Conservation (phyloP, 2,113 vertebrate genomes). For the Atlantisia rogersi region DNA sequence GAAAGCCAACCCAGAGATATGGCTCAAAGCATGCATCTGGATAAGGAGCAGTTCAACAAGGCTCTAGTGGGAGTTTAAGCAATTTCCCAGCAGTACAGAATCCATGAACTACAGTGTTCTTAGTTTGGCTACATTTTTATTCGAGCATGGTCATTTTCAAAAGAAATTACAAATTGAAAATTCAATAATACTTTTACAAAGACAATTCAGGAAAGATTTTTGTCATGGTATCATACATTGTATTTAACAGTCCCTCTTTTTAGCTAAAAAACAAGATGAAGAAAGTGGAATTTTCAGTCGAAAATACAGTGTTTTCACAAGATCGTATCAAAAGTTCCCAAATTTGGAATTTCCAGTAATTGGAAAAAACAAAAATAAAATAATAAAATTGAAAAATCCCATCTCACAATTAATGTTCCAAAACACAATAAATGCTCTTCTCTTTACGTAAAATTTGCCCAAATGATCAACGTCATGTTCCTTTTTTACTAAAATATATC, state of each 20-base stretch:
- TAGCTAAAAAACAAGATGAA: constrained; percentile 99
- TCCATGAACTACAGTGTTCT: constrained; percentile 68
- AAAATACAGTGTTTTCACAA: constrained; percentile 99
- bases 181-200: constrained; percentile 99
- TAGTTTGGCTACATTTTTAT: constrained; percentile 99
- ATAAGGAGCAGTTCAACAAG: neutral
- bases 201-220: constrained; percentile 99
- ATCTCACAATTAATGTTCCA: constrained; percentile 99
- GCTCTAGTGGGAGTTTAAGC: neutral
- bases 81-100: constrained; percentile 61
- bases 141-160: constrained; percentile 99
- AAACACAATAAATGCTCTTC: constrained; percentile 99
- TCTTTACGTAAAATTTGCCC: constrained; percentile 99
- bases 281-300: constrained; percentile 99
- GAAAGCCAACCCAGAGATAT: neutral
- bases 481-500: constrained; percentile 99
- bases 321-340: constrained; percentile 99
- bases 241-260: constrained; percentile 99
- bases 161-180: constrained; percentile 99
- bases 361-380: constrained; percentile 98
- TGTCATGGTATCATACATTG: constrained; percentile 99
- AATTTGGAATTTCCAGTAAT: constrained; percentile 99
- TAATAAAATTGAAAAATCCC: constrained; percentile 99
- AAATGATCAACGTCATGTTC: constrained; percentile 99
- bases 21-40: neutral